Conservation (phyloP, 2,113 vertebrate genomes). For the Aphelocoma coerulescens region DNA sequence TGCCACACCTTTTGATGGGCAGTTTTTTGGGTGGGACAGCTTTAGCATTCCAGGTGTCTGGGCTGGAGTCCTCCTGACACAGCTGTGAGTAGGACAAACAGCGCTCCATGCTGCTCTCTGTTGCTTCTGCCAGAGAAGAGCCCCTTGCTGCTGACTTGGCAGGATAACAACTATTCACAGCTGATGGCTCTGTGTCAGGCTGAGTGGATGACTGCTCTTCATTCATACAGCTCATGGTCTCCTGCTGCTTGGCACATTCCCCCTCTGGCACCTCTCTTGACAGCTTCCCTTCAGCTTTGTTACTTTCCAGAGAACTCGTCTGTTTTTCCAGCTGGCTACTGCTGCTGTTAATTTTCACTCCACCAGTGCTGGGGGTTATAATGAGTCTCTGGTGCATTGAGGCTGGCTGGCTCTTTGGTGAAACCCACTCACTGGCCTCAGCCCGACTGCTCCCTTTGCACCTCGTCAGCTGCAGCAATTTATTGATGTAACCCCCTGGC, state of each 20-base stretch:
- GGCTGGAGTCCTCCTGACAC: constrained; percentile 2
- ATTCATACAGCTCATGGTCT: background rate
- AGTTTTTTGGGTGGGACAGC: background rate
- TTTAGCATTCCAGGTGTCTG: background rate
- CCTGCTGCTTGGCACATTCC: constrained; percentile 39
- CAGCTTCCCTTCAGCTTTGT: background rate
- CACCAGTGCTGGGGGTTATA: background rate
- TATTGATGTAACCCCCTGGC: constrained; percentile 79
- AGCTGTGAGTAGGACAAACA: background rate
- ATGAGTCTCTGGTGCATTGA: constrained; percentile 20
- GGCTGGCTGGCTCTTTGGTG: constrained; percentile 1
- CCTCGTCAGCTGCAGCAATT: constrained; percentile 76
- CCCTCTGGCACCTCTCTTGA: background rate
- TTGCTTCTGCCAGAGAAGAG: constrained; percentile 17
- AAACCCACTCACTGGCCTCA: constrained; percentile 11
- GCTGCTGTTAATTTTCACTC: constrained; percentile 49
- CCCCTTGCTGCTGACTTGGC: background rate
- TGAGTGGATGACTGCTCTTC: background rate
- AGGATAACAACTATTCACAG: background rate
- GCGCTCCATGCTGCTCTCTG: background rate
- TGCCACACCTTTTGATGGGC: constrained; percentile 22
- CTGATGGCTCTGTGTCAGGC: background rate
- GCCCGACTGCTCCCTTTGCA: constrained; percentile 49
- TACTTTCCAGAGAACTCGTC: background rate
- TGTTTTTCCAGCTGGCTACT: constrained; percentile 37